These are phyloP conservation scores for Nomada fabriciana DNA, from an alignment of 2,888 invertebrate species.

Conservation along the genomic window DNA sequence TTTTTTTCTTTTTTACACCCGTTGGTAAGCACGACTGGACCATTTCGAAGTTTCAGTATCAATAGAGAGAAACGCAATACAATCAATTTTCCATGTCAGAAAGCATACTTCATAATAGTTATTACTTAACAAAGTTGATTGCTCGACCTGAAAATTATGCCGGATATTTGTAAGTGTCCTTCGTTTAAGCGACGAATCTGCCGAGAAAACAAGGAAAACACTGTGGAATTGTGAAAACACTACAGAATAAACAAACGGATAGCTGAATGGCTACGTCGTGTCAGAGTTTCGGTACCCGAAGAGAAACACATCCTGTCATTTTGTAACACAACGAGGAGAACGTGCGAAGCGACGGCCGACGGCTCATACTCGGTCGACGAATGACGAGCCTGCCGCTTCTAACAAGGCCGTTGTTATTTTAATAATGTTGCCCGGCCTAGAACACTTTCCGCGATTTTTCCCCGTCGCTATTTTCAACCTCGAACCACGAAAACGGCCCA, in stretches of 20 bases:
- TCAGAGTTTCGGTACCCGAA: not conserved
- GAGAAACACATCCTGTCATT: slow-evolving; percentile 17
- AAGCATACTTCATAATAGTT: not conserved
- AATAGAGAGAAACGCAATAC: too few relatives aligned
- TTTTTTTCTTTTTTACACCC: not conserved
- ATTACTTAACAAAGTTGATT: too few relatives aligned
- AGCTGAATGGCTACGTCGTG: not conserved
- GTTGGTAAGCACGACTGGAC: too few relatives aligned
- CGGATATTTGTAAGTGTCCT: too few relatives aligned
- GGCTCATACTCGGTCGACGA: slow-evolving; percentile 63
- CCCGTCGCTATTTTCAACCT: not conserved
- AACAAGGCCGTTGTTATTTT: slow-evolving; percentile 52
- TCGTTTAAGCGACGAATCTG: too few relatives aligned
- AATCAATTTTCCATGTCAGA: not conserved
- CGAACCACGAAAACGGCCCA: too few relatives aligned
- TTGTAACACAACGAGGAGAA: not conserved
- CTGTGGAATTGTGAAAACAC: too few relatives aligned
- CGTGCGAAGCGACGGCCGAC: slow-evolving; percentile 79
- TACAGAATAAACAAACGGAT: not conserved
- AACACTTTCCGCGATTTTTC: not conserved
- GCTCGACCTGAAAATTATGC: too few relatives aligned
- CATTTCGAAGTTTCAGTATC: too few relatives aligned
- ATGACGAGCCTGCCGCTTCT: slow-evolving; percentile 50
- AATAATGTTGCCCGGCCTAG: slow-evolving; percentile 27
- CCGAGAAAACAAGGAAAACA: too few relatives aligned